Evolutionary conservation across 2,113 vertebrate species (phyloP).

Genomic region (Sturnus vulgaris): DNA sequence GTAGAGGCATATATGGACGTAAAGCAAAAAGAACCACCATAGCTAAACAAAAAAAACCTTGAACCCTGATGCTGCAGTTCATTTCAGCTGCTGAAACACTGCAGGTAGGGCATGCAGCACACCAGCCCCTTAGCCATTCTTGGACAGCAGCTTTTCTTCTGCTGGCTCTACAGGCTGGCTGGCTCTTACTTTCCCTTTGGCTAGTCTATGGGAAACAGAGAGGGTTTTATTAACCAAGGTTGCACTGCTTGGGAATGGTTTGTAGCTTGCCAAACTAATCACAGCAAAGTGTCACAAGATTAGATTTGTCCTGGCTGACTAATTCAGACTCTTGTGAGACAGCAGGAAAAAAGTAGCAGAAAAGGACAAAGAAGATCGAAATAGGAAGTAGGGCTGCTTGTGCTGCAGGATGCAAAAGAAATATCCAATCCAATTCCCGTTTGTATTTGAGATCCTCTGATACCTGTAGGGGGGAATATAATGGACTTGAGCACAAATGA

Average conservation of each 20-base stretch:
- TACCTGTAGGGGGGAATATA: not conserved
- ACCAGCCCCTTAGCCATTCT: not conserved
- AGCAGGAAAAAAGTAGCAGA: not conserved
- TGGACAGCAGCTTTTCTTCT: not conserved
- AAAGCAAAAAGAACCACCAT: not conserved
- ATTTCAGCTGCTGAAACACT: not conserved
- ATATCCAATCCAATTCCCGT: fast-evolving
- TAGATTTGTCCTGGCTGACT: constrained; percentile 25
- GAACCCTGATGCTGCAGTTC: not conserved
- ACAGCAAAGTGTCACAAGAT: not conserved
- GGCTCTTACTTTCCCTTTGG: not conserved
- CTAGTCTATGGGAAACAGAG: constrained; percentile 7
- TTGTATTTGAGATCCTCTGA: not conserved
- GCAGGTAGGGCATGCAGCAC: not conserved
- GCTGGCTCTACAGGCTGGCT: not conserved
- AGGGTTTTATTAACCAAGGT: constrained; percentile 36
- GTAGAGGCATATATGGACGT: not conserved
- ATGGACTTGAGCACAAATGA: not conserved
- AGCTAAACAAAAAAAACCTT: not conserved
- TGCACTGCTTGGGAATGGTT: not conserved
- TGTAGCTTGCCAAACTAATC: constrained; percentile 30
- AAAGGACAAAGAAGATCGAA: not conserved
- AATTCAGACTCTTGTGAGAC: not conserved
- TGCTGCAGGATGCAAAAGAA: not conserved
- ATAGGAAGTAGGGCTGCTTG: not conserved